phyloP scores from a whole-genome alignment of 2,113 vertebrate species.

The Mirza zaza region DNA sequence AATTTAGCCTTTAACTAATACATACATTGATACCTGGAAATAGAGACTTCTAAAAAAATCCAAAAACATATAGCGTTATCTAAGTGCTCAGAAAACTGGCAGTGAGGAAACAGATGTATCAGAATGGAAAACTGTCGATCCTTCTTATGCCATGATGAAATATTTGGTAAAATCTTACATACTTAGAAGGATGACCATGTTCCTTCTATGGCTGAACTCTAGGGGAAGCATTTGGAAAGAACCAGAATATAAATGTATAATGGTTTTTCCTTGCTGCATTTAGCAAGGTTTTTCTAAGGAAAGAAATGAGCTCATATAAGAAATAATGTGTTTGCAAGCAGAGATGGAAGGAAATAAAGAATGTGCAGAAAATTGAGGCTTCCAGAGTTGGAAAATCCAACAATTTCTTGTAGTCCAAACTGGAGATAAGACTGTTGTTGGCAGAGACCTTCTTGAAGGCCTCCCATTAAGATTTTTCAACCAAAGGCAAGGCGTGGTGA shows the following conservation, averaged over 20 bases:
- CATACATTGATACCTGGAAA: neutral
- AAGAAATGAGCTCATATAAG: neutral
- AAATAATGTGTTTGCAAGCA: neutral
- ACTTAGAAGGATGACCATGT: neutral
- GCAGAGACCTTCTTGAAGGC: neutral
- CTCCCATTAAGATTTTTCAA: neutral
- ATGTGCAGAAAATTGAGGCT: neutral
- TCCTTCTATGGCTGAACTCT: neutral
- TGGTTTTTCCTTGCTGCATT: neutral
- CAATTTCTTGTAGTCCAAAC: neutral
- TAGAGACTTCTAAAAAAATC: neutral
- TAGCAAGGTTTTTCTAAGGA: neutral
- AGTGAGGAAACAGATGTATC: neutral
- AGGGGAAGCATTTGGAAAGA: neutral
- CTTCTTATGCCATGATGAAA: neutral
- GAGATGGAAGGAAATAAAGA: neutral
- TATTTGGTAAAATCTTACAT: neutral
- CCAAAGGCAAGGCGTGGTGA: neutral
- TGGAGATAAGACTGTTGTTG: neutral
- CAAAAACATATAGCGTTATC: neutral
- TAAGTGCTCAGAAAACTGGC: neutral
- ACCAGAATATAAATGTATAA: neutral
- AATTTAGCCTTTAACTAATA: neutral
- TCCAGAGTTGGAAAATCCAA: neutral
- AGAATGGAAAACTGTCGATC: neutral